Conservation (phyloP, 2,113 vertebrate genomes). For the Melospiza melodia region DNA sequence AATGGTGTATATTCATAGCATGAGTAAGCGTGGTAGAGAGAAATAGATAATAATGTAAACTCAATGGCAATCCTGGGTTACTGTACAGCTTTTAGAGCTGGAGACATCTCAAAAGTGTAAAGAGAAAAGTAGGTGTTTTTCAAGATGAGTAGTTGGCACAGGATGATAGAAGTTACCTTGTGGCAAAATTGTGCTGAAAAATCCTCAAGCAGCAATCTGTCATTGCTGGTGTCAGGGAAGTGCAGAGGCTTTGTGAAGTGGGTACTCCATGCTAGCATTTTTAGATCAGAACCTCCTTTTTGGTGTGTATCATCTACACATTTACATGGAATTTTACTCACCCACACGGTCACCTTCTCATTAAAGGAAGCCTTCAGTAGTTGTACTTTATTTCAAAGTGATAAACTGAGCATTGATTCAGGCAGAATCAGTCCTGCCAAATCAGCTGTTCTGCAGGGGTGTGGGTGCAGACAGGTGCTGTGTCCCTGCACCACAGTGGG, state of each 20-base stretch:
- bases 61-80: background rate
- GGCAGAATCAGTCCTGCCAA: background rate
- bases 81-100: background rate
- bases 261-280: background rate
- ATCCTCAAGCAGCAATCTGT: background rate
- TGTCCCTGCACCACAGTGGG: background rate
- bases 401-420: background rate
- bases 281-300: background rate
- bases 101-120: background rate
- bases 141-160: background rate
- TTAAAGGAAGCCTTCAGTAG: background rate
- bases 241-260: background rate
- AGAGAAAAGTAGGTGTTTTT: background rate
- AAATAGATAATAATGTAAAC: background rate
- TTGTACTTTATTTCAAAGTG: background rate
- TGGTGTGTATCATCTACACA: background rate
- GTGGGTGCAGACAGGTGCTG: background rate
- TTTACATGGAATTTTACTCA: background rate
- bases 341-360: background rate
- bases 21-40: background rate
- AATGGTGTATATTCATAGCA: background rate
- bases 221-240: background rate
- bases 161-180: background rate
- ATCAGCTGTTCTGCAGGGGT: background rate
- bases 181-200: background rate